Percentiles rank a stretch among this genome's conserved stretches.
phyloP scores from a whole-genome alignment of 1,140 invertebrate species.

The Cydia splendana region DNA sequence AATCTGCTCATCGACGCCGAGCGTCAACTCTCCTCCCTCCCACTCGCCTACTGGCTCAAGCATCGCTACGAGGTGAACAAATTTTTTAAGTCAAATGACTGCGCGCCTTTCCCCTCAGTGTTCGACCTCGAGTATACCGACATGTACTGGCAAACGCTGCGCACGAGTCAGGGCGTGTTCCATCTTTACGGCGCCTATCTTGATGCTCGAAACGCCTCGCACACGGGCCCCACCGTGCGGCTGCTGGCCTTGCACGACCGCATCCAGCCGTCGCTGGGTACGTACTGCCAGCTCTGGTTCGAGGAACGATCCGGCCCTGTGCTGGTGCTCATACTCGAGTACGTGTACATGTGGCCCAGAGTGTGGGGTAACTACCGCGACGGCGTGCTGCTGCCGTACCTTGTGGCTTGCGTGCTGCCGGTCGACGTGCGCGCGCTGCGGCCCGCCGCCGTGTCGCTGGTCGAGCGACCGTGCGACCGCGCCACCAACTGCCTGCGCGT shows the following conservation, averaged over 20 bases:
- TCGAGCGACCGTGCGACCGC: slow-evolving; percentile 91
- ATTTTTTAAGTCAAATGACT: slow-evolving; percentile 87
- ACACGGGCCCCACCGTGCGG: slow-evolving; percentile 89
- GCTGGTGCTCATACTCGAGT: slow-evolving; percentile 90
- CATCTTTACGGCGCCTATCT: slow-evolving; percentile 94
- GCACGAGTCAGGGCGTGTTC: slow-evolving; percentile 91
- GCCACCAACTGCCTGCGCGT: slow-evolving; percentile 93
- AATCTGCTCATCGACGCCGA: slow-evolving; percentile 81
- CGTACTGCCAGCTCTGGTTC: slow-evolving; percentile 95
- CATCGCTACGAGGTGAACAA: slow-evolving; percentile 86
- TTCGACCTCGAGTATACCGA: slow-evolving; percentile 96
- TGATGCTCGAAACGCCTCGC: slow-evolving; percentile 88
- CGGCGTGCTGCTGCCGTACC: slow-evolving; percentile 94
- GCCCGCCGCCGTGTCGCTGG: slow-evolving; percentile 83
- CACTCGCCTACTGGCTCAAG: slow-evolving; percentile 90
- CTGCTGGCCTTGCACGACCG: slow-evolving; percentile 95
- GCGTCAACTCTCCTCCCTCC: slow-evolving; percentile 87
- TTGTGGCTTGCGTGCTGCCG: slow-evolving; percentile 86
- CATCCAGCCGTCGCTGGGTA: slow-evolving; percentile 90
- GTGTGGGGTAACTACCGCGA: slow-evolving; percentile 97
- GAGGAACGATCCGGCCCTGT: slow-evolving; percentile 89
- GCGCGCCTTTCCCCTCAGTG: slow-evolving; percentile 90
- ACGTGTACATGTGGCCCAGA: slow-evolving; percentile 96
- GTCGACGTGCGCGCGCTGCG: slow-evolving; percentile 4
- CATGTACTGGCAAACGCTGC: slow-evolving; percentile 92